phyloP scores from a whole-genome alignment of 2,113 vertebrate genomes.

The Burhinus oedicnemus region DNA sequence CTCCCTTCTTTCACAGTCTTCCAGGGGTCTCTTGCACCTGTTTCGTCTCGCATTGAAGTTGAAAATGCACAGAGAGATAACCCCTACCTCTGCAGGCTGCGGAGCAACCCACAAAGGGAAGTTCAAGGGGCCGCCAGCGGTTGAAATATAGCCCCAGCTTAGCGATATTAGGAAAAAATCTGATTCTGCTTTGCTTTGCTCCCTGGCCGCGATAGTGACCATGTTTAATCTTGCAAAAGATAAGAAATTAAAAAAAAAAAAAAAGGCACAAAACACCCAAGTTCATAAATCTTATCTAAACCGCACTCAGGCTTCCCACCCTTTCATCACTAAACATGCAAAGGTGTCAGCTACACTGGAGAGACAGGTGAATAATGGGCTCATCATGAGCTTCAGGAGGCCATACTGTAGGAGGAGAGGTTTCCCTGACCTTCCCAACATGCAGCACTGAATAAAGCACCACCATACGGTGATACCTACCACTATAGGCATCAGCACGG shows the following conservation, averaged over 20 bases:
- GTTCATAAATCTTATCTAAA: slow-evolving; percentile 52
- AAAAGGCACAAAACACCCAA: neutral
- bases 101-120: neutral
- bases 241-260: neutral
- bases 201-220: neutral
- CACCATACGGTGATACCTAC: too few relatives aligned
- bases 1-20: neutral
- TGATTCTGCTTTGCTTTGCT: slow-evolving; percentile 39
- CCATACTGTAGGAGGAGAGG: neutral
- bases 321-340: slow-evolving; percentile 5
- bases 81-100: neutral
- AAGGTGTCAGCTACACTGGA: neutral
- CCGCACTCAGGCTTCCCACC: neutral
- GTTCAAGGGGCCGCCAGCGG: slow-evolving; percentile 27
- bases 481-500: neutral
- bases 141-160: slow-evolving; percentile 36
- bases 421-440: neutral
- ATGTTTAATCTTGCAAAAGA: slow-evolving; percentile 52
- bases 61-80: slow-evolving; percentile 29
- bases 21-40: slow-evolving; percentile 15
- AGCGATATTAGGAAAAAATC: neutral
- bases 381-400: neutral
- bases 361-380: neutral
- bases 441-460: neutral
- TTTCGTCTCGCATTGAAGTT: neutral